Conservation (phyloP, 2,888 invertebrate species). For the Trachelus troglodyta region DNA sequence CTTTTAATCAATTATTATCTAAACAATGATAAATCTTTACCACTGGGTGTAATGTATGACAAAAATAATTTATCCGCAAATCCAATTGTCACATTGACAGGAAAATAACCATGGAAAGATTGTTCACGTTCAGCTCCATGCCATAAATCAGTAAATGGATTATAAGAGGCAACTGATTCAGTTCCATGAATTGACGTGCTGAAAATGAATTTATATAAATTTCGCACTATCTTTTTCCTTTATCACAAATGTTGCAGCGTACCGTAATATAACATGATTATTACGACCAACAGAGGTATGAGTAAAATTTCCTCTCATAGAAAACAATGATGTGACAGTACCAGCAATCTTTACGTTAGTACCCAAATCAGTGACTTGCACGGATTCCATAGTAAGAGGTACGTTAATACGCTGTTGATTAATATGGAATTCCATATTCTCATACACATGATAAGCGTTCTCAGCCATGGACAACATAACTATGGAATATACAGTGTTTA, state of each 20-base stretch:
- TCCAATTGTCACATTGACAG: slow-evolving; percentile 68
- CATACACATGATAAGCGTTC: slow-evolving; percentile 52
- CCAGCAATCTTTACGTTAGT: slow-evolving; percentile 71
- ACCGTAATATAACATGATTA: slow-evolving; percentile 72
- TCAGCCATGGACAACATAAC: slow-evolving; percentile 52
- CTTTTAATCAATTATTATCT: not conserved
- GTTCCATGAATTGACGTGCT: slow-evolving; percentile 71
- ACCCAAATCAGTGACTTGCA: slow-evolving; percentile 72
- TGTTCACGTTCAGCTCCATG: slow-evolving; percentile 77
- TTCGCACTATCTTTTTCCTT: slow-evolving; percentile 65
- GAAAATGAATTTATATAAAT: slow-evolving; percentile 18
- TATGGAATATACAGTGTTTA: slow-evolving; percentile 16
- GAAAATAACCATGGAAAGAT: slow-evolving; percentile 75
- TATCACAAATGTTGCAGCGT: slow-evolving; percentile 65
- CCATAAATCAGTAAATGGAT: slow-evolving; percentile 74
- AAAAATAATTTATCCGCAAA: slow-evolving; percentile 53
- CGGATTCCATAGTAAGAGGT: slow-evolving; percentile 69
- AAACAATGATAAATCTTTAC: slow-evolving; percentile 30
- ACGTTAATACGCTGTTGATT: slow-evolving; percentile 70
- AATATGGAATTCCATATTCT: slow-evolving; percentile 65
- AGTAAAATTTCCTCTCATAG: slow-evolving; percentile 77
- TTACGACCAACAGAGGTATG: slow-evolving; percentile 70
- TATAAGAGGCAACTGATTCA: slow-evolving; percentile 68
- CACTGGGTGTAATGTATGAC: slow-evolving; percentile 57
- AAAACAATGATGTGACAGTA: slow-evolving; percentile 71